These are phyloP conservation scores for Agelaius phoeniceus DNA, from an alignment of 2,113 vertebrate genomes.

Conservation along the genomic window DNA sequence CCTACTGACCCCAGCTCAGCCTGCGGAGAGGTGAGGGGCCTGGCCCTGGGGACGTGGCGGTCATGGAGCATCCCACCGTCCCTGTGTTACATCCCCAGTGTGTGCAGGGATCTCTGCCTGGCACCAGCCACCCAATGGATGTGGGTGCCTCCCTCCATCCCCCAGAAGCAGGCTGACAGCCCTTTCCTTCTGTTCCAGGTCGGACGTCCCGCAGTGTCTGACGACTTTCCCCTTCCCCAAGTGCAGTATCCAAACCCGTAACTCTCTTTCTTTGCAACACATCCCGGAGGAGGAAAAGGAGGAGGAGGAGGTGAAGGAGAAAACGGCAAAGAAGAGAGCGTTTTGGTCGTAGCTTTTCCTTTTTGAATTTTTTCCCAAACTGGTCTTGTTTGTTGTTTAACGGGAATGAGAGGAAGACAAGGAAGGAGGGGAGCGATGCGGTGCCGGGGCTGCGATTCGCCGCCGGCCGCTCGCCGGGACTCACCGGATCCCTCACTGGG, in stretches of 20 bases:
- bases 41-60: rapidly evolving
- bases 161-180: neutral
- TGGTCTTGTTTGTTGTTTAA: constrained; percentile 46
- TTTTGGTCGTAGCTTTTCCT: constrained; percentile 53
- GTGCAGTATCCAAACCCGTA: constrained; percentile 72
- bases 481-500: neutral
- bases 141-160: neutral
- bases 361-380: constrained; percentile 32
- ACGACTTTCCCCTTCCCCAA: constrained; percentile 68
- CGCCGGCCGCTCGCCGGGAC: neutral
- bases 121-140: neutral
- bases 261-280: constrained; percentile 74
- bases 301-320: neutral
- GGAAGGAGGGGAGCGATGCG: constrained; percentile 52
- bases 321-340: constrained; percentile 28
- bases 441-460: neutral
- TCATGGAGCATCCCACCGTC: rapidly evolving
- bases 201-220: constrained; percentile 43
- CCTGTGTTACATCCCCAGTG: rapidly evolving
- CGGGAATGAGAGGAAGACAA: constrained; percentile 44
- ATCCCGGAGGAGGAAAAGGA: constrained; percentile 33
- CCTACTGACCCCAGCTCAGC: constrained; percentile 87
- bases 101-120: neutral
- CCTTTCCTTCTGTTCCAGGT: constrained; percentile 43
- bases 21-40: constrained; percentile 78